phyloP scores from a whole-genome alignment of 2,888 invertebrate genomes.

The Salticus scenicus region DNA sequence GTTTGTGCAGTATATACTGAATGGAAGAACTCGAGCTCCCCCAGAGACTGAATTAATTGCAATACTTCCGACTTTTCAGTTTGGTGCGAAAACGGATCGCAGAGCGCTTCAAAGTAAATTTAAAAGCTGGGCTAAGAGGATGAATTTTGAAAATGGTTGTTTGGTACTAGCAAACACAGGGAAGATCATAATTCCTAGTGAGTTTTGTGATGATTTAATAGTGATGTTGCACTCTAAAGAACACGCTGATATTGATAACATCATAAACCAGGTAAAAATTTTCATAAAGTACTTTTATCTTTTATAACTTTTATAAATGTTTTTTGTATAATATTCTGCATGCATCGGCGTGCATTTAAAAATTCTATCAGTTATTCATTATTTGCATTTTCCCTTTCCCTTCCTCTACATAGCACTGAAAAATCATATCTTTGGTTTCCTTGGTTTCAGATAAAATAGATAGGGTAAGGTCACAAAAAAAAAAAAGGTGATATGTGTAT shows the following conservation, averaged over 20 bases:
- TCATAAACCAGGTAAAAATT: slow-evolving; percentile 39
- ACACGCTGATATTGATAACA: slow-evolving; percentile 23
- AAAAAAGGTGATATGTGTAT: no score
- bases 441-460: no score
- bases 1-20: slow-evolving; percentile 47
- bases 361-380: no score
- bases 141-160: slow-evolving; percentile 35
- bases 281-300: no score
- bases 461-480: no score
- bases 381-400: no score
- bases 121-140: slow-evolving; percentile 62
- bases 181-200: slow-evolving; percentile 62
- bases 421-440: no score
- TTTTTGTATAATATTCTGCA: no score
- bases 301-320: not conserved
- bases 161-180: slow-evolving; percentile 33
- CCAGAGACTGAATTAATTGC: slow-evolving; percentile 38
- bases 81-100: slow-evolving; percentile 55
- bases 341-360: no score
- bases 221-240: slow-evolving; percentile 41
- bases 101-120: slow-evolving; percentile 65
- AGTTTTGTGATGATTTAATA: slow-evolving; percentile 41
- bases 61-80: slow-evolving; percentile 54
- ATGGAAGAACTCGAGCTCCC: slow-evolving; percentile 45
- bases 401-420: no score